Conservation (phyloP, 2,113 vertebrate genomes). For the Cyrtonyx montezumae region DNA sequence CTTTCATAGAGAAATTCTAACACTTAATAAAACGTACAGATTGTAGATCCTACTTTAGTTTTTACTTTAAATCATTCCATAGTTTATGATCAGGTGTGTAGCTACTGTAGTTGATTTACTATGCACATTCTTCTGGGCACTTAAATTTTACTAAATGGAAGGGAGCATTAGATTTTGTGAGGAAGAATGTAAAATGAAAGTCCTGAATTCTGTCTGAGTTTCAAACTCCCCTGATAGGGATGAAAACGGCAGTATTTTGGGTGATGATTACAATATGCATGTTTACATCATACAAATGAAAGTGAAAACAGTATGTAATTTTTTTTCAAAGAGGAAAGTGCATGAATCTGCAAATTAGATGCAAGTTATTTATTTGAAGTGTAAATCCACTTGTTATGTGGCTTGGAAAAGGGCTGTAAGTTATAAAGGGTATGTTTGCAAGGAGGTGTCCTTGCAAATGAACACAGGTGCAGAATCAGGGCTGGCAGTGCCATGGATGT, state of each 20-base stretch:
- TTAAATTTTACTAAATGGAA: neutral
- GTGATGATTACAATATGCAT: neutral
- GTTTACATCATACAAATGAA: neutral
- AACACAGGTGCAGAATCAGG: neutral
- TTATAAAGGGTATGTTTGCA: neutral
- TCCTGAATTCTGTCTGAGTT: neutral
- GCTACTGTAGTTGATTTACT: neutral
- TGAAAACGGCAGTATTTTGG: slow-evolving; percentile 19
- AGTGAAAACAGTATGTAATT: neutral
- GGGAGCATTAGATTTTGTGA: neutral
- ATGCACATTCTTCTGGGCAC: neutral
- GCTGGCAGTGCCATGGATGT: neutral
- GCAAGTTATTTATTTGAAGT: neutral
- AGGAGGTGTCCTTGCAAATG: neutral
- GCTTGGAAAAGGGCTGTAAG: neutral
- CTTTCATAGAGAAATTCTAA: neutral
- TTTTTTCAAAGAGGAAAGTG: neutral
- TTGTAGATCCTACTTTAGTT: neutral
- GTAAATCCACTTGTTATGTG: neutral
- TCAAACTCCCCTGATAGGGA: neutral
- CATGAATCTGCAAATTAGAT: neutral
- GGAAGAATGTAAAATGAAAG: neutral
- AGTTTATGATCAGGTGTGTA: neutral
- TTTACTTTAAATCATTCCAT: neutral
- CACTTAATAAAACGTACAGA: neutral